A percentile compares a stretch with the other conserved stretches of the same genome.
These are phyloP conservation scores for Rhizomys pruinosus DNA, from an alignment of 2,113 vertebrate species.

Conservation along the genomic window DNA sequence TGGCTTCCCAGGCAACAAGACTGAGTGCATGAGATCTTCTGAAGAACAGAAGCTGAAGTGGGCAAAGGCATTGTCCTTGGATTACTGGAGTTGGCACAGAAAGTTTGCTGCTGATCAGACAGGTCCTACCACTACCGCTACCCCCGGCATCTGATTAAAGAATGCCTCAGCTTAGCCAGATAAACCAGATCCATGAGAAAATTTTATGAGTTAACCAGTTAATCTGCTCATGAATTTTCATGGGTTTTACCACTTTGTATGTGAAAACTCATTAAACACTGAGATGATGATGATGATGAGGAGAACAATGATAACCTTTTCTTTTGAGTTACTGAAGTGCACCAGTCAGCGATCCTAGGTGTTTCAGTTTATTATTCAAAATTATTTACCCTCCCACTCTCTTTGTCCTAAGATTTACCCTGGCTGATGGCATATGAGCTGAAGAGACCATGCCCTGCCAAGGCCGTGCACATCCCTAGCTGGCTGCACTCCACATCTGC, in stretches of 20 bases:
- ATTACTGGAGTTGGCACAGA: background rate
- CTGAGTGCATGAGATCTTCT: background rate
- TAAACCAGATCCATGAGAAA: background rate
- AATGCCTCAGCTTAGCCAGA: background rate
- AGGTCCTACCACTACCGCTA: background rate
- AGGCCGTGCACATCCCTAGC: background rate
- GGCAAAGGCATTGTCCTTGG: background rate
- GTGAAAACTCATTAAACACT: constrained; percentile 39
- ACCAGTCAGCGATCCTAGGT: background rate
- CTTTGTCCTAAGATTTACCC: background rate
- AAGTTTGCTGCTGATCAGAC: background rate
- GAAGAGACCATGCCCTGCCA: background rate
- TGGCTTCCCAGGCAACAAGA: background rate
- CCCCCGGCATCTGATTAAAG: background rate
- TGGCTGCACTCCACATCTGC: background rate
- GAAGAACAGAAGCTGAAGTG: background rate
- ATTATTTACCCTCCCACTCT: background rate
- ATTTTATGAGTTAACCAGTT: background rate
- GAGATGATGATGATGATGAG: background rate
- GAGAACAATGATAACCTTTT: background rate
- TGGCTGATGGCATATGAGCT: background rate
- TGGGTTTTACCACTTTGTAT: background rate
- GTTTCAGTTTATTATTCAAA: background rate
- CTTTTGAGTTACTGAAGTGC: background rate
- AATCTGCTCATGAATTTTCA: background rate